Evolutionary conservation across 1,140 invertebrate species (phyloP).

Genomic region (Agraylea sexmaculata): DNA sequence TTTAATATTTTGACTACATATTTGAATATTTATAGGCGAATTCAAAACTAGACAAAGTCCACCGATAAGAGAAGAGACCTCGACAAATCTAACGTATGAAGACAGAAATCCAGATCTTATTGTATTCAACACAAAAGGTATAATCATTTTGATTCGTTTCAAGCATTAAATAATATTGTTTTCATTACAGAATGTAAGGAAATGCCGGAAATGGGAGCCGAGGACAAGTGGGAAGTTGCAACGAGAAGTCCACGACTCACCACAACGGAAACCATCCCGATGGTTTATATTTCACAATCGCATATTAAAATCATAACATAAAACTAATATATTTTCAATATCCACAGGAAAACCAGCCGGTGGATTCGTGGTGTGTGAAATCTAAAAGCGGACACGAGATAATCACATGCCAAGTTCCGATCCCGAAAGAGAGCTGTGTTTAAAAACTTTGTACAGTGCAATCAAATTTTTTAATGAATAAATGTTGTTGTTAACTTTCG

Average conservation of each 20-base stretch:
- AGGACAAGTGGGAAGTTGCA: slow-evolving; percentile 21
- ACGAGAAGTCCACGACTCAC: slow-evolving; percentile 16
- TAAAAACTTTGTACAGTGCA: slow-evolving; percentile 4
- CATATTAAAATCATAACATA: too few relatives aligned
- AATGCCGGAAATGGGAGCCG: slow-evolving; percentile 17
- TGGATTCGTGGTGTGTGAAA: slow-evolving; percentile 17
- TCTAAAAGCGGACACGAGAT: slow-evolving; percentile 17
- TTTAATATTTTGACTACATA: too few relatives aligned
- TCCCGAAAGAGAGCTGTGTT: slow-evolving; percentile 20
- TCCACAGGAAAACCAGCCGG: slow-evolving; percentile 14
- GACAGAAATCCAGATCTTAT: slow-evolving; percentile 14
- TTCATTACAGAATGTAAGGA: slow-evolving; percentile 16
- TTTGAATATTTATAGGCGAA: slow-evolving; percentile 13
- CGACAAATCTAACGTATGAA: slow-evolving; percentile 13
- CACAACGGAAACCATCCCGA: slow-evolving; percentile 2
- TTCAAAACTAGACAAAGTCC: slow-evolving; percentile 15
- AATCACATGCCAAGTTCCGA: slow-evolving; percentile 17
- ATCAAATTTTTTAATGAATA: too few relatives aligned
- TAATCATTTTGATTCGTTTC: background rate
- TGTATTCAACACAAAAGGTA: slow-evolving; percentile 7
- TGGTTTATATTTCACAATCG: background rate
- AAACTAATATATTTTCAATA: too few relatives aligned
- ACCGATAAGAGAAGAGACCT: slow-evolving; percentile 18
- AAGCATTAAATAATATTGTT: slow-evolving; percentile 4
- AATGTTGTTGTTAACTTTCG: too few relatives aligned